These are phyloP conservation scores for Phallusia fumigata DNA, from an alignment of 23 tunicate species.

Conservation along the genomic window DNA sequence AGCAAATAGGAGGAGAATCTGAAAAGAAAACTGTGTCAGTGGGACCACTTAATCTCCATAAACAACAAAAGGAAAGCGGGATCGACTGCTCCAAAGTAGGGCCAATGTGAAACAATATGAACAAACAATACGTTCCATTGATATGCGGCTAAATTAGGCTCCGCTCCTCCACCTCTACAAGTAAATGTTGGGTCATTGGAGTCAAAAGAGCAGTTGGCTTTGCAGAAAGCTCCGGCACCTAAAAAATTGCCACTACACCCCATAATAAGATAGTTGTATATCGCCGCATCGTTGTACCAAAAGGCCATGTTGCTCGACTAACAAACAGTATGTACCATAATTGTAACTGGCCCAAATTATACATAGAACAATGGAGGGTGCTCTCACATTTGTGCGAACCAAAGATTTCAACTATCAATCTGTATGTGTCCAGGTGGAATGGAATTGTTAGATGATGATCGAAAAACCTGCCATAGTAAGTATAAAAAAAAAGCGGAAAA, in stretches of 20 bases:
- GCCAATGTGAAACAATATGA: not conserved
- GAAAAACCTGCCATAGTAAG: slow-evolving; percentile 16
- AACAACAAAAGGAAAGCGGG: not conserved
- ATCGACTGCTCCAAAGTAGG: not conserved
- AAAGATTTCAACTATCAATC: not conserved
- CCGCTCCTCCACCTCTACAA: no score
- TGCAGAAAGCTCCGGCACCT: no score
- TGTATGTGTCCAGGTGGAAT: slow-evolving; percentile 24
- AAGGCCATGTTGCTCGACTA: no score
- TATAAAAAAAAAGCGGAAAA: no score
- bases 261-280: no score
- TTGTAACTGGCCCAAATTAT: no score
- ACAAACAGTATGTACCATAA: no score
- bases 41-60: not conserved
- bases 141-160: no score
- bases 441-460: not conserved
- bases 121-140: not conserved
- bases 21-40: not conserved
- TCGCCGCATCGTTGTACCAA: no score
- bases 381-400: slow-evolving; percentile 20
- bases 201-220: no score
- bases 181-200: no score
- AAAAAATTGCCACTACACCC: no score
- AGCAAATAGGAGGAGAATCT: not conserved
- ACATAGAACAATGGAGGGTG: slow-evolving; percentile 30